Base-by-base conservation (phyloP, 2,888 invertebrate genomes). In the Drosophila austrosaltans region DNA sequence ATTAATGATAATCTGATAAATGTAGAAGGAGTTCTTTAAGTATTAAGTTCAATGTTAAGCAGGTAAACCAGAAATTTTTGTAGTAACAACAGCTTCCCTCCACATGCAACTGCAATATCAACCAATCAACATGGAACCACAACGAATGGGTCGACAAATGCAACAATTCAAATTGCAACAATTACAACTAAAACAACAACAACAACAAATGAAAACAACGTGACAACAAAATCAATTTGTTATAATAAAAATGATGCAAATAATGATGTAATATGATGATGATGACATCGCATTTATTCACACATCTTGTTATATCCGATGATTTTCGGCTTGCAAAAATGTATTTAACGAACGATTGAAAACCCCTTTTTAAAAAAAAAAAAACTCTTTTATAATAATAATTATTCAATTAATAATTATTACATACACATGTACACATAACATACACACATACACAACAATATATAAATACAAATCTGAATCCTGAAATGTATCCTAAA, bases 231-330 rank as follows among this genome's bases (percentile, higher is more conserved):
- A 76, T 76, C 65, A 72, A 76, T 73, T 71, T 66, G 69, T 76
- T 81, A 75, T 87, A 90, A 80, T 72, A 78, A 87, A 77, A 74
- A 75, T 75, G 68, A 87, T 89, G 89, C 76, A 76, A 77, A 85
- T 81, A 75, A 91, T 92, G 91, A 91, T 91, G 91, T 48, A 48
- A 48, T 48, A 48, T 48, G 48, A 91, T 91, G 91, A 91, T 92
- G 91, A 91, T 91, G 91, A 91, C 91, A 90, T 92, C 91, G 91
- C 90, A 92, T 91, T 83, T 91, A 79, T 78, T 91, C 78, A 92
- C 92, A 81, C 89, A 90, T 90, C 91, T 91, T 89, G 91, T 91
- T 79, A 91, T 91, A 89, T 87, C 91, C 91, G 91, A 91, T 85
- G 92, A 91, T 82, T 92, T 92, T 92, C 91, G 91, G 89, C 92